phyloP scores from a whole-genome alignment of 1,140 invertebrate species.

The Kradibia gibbosae region DNA sequence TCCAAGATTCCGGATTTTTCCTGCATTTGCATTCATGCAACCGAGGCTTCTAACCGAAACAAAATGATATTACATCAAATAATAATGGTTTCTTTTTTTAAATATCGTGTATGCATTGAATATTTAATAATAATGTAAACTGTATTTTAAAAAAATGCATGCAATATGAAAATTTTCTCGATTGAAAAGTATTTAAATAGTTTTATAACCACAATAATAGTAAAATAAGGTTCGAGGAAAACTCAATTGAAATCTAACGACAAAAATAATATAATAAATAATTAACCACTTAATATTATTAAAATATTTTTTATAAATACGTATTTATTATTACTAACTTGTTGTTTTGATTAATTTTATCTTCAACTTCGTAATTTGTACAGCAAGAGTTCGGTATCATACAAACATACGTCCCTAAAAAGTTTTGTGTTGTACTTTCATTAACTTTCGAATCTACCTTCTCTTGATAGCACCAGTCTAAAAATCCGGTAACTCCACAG shows the following conservation, averaged over 20 bases:
- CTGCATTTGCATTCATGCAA: neutral
- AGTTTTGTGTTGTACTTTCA: neutral
- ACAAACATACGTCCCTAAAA: constrained; percentile 35
- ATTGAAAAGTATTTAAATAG: neutral
- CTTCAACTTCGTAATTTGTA: neutral
- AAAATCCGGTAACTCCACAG: constrained; percentile 40
- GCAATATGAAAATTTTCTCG: neutral
- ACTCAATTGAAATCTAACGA: too few species aligned
- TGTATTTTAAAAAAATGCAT: too few species aligned
- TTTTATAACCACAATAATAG: neutral
- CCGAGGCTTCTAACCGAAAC: neutral
- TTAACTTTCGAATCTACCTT: neutral
- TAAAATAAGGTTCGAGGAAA: too few species aligned
- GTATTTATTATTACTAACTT: neutral
- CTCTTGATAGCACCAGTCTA: constrained; percentile 36
- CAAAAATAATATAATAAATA: too few species aligned
- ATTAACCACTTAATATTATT: neutral
- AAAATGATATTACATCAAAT: neutral
- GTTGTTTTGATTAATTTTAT: neutral
- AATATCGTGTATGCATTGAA: too few species aligned
- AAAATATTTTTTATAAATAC: neutral
- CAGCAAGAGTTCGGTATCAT: constrained; percentile 38
- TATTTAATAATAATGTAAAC: too few species aligned
- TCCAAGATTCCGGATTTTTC: constrained; percentile 10
- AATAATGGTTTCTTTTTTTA: neutral